Evolutionary conservation across 2,888 invertebrate genomes (phyloP), one percentile per base, ranked within the genome.

Genomic region (Dryomyza anilis): DNA sequence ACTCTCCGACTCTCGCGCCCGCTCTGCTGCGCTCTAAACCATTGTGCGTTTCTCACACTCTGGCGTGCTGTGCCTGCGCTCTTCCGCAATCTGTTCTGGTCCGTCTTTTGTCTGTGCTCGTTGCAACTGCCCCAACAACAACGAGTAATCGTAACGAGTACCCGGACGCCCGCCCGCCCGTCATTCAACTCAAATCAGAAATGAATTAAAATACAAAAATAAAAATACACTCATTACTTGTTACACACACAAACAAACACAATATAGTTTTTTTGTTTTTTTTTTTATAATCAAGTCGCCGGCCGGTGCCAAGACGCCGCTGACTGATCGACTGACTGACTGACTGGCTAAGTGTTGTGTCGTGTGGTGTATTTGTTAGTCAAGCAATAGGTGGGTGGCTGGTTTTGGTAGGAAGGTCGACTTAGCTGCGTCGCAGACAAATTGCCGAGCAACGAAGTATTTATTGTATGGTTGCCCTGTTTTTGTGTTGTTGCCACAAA

Each of bases 141-240:
- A 46, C 7, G 10, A 46, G 21, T 46, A 10, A n/a, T 8, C 8
- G 21, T 4, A 5, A n/a, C n/a, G n/a, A n/a, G n/a, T n/a, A n/a
- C n/a, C n/a, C n/a, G n/a, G n/a, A n/a, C n/a, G n/a, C n/a, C n/a
- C n/a, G 39, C 39, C 39, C 39, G 39, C 8, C 39, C 39, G 12
- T 7, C 39, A 4, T n/a, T 12, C 39, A 39, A n/a, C 39, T n/a
- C 3, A n/a, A 12, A 14, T 39, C 39, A n/a, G 33, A 39, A 39
- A 39, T 39, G 39, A 39, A 39, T 56, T 19, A 21, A 55, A 23
- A 33, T 8, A 55, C 19, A 21, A 30, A 55, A 55, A 55, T 55
- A 55, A 55, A 33, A 12, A 23, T 21, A 55, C 36, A 55, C 36
- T 36, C 36, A 36, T 36, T 10, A 19, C 36, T 36, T 19, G 25